phyloP scores from a whole-genome alignment of 2,113 vertebrate species.

The human region GRCh38 chr3:135082001-135082500 shows the following conservation, averaged over 20 bases:
- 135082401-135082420: not conserved
- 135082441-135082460: not conserved
- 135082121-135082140: not conserved
- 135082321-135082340: not conserved
- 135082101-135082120: not conserved
- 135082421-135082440: not conserved
- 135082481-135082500: not conserved
- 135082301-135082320: not conserved
- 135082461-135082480: not conserved
- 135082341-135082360: not conserved
- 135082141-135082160: not conserved
- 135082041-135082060: not conserved
- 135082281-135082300: not conserved
- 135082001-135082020: constrained; percentile 13
- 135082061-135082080: not conserved
- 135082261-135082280: not conserved
- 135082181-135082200: not conserved
- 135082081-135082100: not conserved
- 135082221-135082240: not conserved
- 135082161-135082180: not conserved
- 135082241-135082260: not conserved
- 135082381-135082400: not conserved
- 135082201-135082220: not conserved
- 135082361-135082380: not conserved
- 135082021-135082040: not conserved